Evolutionary conservation across 2,797 vertebrate species (phyloP).

Genomic region (Sebastes umbrosus): DNA sequence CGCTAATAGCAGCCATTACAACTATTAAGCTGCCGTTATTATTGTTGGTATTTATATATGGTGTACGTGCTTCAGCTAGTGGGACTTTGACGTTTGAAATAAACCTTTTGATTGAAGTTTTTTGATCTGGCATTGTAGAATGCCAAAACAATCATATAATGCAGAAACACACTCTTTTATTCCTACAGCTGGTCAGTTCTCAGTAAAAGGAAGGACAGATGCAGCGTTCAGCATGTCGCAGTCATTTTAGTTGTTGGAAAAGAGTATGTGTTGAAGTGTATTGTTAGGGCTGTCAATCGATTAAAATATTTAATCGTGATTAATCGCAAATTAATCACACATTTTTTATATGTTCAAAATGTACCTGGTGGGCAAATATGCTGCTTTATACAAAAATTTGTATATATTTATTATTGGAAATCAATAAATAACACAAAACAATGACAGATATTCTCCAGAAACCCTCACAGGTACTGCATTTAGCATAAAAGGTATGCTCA

Average conservation of each 20-base stretch:
- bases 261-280: neutral
- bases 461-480: too few relatives aligned
- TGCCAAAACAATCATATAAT: neutral
- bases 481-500: too few relatives aligned
- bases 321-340: too few relatives aligned
- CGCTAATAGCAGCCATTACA: conserved; percentile 76
- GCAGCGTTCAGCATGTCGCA: neutral
- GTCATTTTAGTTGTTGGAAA: neutral
- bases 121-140: conserved; percentile 2
- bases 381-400: too few relatives aligned
- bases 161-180: neutral
- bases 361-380: too few relatives aligned
- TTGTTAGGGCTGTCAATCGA: too few relatives aligned
- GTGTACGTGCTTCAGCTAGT: conserved; percentile 56
- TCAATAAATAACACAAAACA: too few relatives aligned
- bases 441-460: too few relatives aligned
- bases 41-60: conserved; percentile 74
- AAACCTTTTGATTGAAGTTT: conserved; percentile 1
- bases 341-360: too few relatives aligned
- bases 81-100: conserved; percentile 14
- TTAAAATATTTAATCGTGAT: too few relatives aligned
- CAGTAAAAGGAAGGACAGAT: neutral
- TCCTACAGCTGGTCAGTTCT: neutral
- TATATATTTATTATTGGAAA: too few relatives aligned
- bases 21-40: conserved; percentile 72